Base-by-base conservation (phyloP, 2,888 invertebrate species). In the Drosophila atroscutellata region DNA sequence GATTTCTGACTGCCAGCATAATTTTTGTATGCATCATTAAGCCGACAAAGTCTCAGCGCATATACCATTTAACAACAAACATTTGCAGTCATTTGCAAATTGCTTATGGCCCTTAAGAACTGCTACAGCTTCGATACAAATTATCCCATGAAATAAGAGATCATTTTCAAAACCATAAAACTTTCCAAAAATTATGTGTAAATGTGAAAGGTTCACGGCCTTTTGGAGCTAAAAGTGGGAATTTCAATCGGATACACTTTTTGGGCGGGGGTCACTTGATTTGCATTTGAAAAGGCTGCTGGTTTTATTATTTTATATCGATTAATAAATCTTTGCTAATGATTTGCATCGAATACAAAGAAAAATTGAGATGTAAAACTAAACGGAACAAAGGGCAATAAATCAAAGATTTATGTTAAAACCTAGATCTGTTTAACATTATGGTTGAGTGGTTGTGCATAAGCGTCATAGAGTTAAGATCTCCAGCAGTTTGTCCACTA, bases 1-100 rank as follows among this genome's bases (percentile, higher is more conserved):
- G 86, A 86, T 88, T 86, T 88, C 80, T 74, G 86, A 86, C 79
- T 82, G 78, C 75, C 60, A 78, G 73, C 79, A 82, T 82, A 80
- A 82, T 86, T 84, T 86, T 86, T 82, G 78, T 83, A 80, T 66
- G 77, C 82, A 84, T 82, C 86, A 88, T 88, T 88, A 86, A 60
- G 76, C 72, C 63, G 80, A 79, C 88, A 88, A 83, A 72, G 72
- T 64, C 67, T 51, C 49, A 49, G 60, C 42, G 51, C 50, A 28
- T 61, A 37, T 52, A 60, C 45, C 45, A 62, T 66, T 71, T 60
- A 65, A 65, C 66, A 56, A 68, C 68, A 65, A 67, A 77, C 70
- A 57, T 73, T 75, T 63, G 52, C 60, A 37, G 57, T 47, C 80
- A 81, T 85, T 87, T 83, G 88, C 88, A 72, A 88, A 86, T 79